Evolutionary conservation across 2,888 invertebrate genomes (phyloP), one percentile per base, ranked within the genome.

Genomic region (Chalcis sispes): DNA sequence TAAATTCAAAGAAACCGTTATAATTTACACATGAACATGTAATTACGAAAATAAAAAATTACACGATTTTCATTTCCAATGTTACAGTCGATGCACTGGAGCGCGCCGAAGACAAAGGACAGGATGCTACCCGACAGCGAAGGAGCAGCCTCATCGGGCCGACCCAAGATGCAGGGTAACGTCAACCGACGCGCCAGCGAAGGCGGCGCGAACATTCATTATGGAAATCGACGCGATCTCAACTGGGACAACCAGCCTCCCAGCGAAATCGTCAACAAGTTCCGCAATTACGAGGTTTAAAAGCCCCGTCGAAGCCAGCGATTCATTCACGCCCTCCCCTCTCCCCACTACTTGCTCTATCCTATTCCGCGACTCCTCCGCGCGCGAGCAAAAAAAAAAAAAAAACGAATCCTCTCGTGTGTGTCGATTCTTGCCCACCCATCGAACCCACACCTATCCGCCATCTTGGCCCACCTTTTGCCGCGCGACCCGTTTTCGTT

Each of bases 201-300:
- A 85, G 95, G 95, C n/a, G 95, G 95, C 3, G 95, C 95, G n/a
- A 95, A 95, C 77, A 92, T 93, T 32, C 93, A 93, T 84, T 91
- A 91, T 81, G 91, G 91, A 3, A 88, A 89, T 18, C 86, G 89
- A 4, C 88, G 89, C 50, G 89, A 89, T 75, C 85, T 91, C 59
- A 93, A 92, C 76, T 95, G 94, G 91, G 93, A 93, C 83, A 91
- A 93, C 66, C 94, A 95, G 79, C 93, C 95, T 32, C 93, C 95
- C 40, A 93, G 92, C 81, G 95, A 95, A 87, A 94, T 95, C 83
- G 94, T 95, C 90, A 94, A 92, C 89, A 95, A 96, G 89, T 96
- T 96, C 90, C 93, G 96, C 89, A 96, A 96, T 90, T 96, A 96
- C 90, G 96, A 97, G 90, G 96, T 96, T 88, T 97, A 95, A 95